Evolutionary conservation across 2,113 vertebrate genomes (phyloP).

Genomic region (Bagarius yarrelli): DNA sequence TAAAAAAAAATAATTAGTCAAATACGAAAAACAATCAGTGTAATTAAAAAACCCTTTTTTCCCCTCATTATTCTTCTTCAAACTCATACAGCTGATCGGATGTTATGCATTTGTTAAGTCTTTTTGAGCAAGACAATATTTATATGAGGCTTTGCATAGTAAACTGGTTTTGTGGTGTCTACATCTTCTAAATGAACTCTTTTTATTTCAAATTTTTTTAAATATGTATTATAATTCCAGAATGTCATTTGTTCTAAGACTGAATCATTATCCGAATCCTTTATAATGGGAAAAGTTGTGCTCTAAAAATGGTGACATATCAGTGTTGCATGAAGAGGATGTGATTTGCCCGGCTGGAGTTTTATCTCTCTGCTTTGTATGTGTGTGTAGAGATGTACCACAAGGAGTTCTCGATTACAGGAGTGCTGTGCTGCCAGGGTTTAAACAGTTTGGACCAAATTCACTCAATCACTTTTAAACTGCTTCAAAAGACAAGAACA

Average conservation of each 20-base stretch:
- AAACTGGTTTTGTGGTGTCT: constrained; percentile 87
- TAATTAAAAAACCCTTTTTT: constrained; percentile 74
- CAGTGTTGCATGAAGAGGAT: constrained; percentile 38
- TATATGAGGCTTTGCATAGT: constrained; percentile 92
- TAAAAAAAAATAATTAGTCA: constrained; percentile 71
- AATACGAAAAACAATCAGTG: constrained; percentile 85
- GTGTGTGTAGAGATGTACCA: constrained; percentile 15
- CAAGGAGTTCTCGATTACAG: constrained; percentile 9
- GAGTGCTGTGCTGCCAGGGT: constrained; percentile 46
- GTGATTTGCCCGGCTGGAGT: constrained; percentile 18
- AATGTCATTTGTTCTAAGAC: constrained; percentile 76
- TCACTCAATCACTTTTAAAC: constrained; percentile 32
- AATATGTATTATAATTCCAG: constrained; percentile 85
- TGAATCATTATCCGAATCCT: constrained; percentile 35
- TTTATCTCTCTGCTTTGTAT: constrained; percentile 22
- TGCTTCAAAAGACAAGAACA: constrained; percentile 5
- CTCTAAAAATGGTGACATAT: constrained; percentile 88
- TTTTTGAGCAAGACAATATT: constrained; percentile 89
- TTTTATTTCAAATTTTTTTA: constrained; percentile 69
- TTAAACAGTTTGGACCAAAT: constrained; percentile 30
- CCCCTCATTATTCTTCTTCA: constrained; percentile 70
- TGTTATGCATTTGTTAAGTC: constrained; percentile 91
- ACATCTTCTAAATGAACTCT: constrained; percentile 66
- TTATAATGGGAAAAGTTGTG: constrained; percentile 62
- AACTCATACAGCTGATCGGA: constrained; percentile 80